A percentile compares a stretch with the other conserved stretches of the same genome.
Conservation (phyloP, 2,113 vertebrate species). For the Urocitellus parryii region DNA sequence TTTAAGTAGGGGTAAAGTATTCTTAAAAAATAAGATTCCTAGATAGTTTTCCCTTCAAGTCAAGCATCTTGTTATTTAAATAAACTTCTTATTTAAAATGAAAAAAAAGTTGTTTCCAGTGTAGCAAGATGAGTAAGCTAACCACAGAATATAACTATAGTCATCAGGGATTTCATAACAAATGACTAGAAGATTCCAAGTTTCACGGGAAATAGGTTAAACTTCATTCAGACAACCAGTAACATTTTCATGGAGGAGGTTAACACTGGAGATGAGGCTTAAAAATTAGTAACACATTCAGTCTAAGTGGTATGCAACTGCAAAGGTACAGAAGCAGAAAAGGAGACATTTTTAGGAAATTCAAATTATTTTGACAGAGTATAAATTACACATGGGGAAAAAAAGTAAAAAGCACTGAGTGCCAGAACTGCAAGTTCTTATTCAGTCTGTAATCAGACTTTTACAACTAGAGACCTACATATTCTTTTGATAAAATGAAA, state of each 20-base stretch:
- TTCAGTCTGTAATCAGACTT: not conserved
- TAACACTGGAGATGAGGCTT: not conserved
- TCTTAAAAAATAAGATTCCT: too few relatives aligned
- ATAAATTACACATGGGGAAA: not conserved
- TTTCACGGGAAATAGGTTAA: not conserved
- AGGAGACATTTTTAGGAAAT: not conserved
- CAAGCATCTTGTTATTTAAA: too few relatives aligned
- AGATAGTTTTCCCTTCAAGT: too few relatives aligned
- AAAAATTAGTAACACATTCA: not conserved
- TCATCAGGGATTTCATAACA: not conserved
- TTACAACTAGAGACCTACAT: not conserved
- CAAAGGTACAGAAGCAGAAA: not conserved
- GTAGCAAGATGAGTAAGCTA: not conserved
- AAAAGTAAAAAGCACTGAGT: not conserved
- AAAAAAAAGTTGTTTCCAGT: not conserved
- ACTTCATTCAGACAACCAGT: constrained; percentile 19
- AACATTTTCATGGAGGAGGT: constrained; percentile 25
- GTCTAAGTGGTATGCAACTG: not conserved
- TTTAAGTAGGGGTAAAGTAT: too few relatives aligned
- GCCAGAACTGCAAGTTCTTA: not conserved
- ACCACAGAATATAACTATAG: not conserved
- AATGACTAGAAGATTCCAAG: not conserved
- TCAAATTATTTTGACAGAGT: not conserved
- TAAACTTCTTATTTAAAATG: too few relatives aligned
- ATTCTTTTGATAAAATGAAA: constrained; percentile 2